phyloP scores from a whole-genome alignment of 2,888 invertebrate species.

The Mesoligia furuncula region DNA sequence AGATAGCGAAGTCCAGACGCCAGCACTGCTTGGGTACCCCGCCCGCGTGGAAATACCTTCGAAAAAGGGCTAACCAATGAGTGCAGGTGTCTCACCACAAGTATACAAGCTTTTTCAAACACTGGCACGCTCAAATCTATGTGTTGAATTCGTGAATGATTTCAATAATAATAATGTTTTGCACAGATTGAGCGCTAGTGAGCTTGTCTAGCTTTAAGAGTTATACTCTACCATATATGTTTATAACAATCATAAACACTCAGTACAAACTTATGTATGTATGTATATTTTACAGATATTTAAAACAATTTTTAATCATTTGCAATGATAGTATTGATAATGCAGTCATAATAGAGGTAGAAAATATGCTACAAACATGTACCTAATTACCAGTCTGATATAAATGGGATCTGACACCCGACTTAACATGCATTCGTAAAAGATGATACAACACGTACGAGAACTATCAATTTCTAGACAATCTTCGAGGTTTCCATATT shows the following conservation, averaged over 20 bases:
- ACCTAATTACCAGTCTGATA: slow-evolving; percentile 49
- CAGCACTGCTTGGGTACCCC: slow-evolving; percentile 4
- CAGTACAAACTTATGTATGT: slow-evolving; percentile 61
- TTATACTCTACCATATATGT: slow-evolving; percentile 53
- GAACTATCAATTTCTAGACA: slow-evolving; percentile 3
- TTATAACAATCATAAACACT: slow-evolving; percentile 62
- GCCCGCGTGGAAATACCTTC: not conserved
- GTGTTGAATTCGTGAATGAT: slow-evolving; percentile 31
- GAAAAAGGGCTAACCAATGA: not conserved
- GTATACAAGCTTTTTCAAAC: slow-evolving; percentile 42
- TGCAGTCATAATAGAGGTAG: slow-evolving; percentile 60
- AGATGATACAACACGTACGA: slow-evolving; percentile 16
- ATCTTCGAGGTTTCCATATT: slow-evolving; percentile 28
- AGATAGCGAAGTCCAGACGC: slow-evolving; percentile 17
- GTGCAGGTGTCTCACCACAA: slow-evolving; percentile 22
- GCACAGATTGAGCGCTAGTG: slow-evolving; percentile 38
- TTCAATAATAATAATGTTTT: slow-evolving; percentile 28
- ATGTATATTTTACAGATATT: slow-evolving; percentile 48
- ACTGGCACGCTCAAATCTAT: slow-evolving; percentile 37
- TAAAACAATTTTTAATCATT: slow-evolving; percentile 56
- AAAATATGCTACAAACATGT: slow-evolving; percentile 61
- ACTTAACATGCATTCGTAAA: slow-evolving; percentile 17
- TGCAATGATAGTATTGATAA: slow-evolving; percentile 52
- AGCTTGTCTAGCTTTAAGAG: slow-evolving; percentile 39
- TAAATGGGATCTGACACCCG: slow-evolving; percentile 12